phyloP scores from a whole-genome alignment of 1,140 invertebrate species.

The Asobara japonica region DNA sequence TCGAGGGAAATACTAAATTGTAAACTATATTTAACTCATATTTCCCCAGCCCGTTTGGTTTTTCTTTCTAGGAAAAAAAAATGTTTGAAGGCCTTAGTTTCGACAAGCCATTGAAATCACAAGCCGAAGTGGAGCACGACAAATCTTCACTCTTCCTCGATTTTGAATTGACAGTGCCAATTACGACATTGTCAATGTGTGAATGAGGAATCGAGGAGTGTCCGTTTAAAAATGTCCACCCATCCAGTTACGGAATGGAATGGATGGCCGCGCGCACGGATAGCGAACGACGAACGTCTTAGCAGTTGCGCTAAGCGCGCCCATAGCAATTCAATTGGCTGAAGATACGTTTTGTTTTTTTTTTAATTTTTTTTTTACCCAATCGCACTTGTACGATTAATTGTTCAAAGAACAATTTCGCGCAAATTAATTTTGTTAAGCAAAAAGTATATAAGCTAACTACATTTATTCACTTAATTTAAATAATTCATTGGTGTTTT shows the following conservation, averaged over 20 bases:
- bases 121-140: slow-evolving; percentile 42
- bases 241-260: background rate
- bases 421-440: too few relatives aligned
- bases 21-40: too few relatives aligned
- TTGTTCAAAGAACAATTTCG: background rate
- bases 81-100: slow-evolving; percentile 41
- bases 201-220: slow-evolving; percentile 10
- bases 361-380: background rate
- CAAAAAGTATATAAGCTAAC: too few relatives aligned
- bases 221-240: background rate
- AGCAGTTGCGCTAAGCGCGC: background rate
- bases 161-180: slow-evolving; percentile 24
- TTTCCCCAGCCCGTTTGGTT: too few relatives aligned
- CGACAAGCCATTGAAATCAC: slow-evolving; percentile 37
- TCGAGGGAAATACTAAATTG: too few relatives aligned
- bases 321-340: background rate
- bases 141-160: slow-evolving; percentile 36
- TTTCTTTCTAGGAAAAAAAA: slow-evolving; percentile 10
- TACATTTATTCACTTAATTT: too few relatives aligned
- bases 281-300: background rate
- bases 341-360: background rate
- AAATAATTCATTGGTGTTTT: too few relatives aligned
- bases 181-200: slow-evolving; percentile 20
- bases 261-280: background rate
- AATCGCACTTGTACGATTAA: background rate